These are phyloP conservation scores for Pygoscelis adeliae DNA, from an alignment of 2,113 vertebrate genomes.

Conservation along the genomic window DNA sequence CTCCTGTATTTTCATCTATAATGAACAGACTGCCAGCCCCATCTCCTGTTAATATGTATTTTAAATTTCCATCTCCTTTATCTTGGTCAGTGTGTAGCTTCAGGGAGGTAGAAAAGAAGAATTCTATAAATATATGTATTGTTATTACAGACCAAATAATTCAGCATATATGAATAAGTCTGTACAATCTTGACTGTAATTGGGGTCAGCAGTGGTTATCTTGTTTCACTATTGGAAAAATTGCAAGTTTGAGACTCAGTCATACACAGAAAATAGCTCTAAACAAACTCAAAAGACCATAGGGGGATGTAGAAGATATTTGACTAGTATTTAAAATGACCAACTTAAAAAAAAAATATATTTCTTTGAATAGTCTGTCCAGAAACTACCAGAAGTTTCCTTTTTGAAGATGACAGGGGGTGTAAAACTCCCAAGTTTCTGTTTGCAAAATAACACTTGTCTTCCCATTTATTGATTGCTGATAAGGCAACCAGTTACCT, in stretches of 20 bases:
- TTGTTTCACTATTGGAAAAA: conserved; percentile 12
- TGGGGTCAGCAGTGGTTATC: conserved; percentile 1
- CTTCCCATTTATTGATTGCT: neutral
- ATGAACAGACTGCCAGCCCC: conserved; percentile 93
- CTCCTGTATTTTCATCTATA: conserved; percentile 97
- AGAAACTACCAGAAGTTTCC: neutral
- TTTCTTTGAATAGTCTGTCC: neutral
- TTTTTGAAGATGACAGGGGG: neutral
- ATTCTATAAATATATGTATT: conserved; percentile 67
- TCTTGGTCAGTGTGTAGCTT: conserved; percentile 98
- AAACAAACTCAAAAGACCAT: neutral
- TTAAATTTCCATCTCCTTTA: conserved; percentile 92
- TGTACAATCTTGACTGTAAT: neutral
- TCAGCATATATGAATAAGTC: conserved; percentile 8
- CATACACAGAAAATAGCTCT: neutral
- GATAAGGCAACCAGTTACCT: neutral
- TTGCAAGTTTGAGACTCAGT: neutral
- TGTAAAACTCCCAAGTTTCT: neutral
- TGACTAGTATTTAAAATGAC: neutral
- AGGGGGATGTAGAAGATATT: neutral
- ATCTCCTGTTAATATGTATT: conserved; percentile 94
- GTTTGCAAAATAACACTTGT: neutral
- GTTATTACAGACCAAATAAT: conserved; percentile 47
- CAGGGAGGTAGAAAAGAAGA: conserved; percentile 70
- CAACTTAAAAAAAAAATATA: neutral